Evolutionary conservation across 2,888 invertebrate species (phyloP), one percentile per base, ranked within the genome.

Genomic region (Andrena bicolor): DNA sequence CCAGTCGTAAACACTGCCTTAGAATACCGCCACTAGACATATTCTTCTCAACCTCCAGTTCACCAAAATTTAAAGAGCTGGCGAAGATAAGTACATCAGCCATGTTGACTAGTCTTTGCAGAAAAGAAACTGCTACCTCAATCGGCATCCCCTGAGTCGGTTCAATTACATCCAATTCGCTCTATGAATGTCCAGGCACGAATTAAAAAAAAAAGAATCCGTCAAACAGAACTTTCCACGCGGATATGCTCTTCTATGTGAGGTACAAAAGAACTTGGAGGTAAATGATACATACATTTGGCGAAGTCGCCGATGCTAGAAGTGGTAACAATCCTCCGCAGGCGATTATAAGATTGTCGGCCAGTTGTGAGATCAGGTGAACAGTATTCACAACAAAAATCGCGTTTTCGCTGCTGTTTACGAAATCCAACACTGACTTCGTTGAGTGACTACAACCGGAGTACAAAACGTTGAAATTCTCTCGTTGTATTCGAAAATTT

Each of bases 11-110:
- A 93, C 99, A 99, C 94, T 99, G 99, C 76, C 99, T 95, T 74
- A 99, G 95, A 89, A 99, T 99, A 64, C 99, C 99, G n/a, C 99
- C 99, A 90, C 98, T 98, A 66, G 99, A 99, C 99, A 99, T 99
- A 94, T 99, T 99, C 95, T 99, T 99, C 95, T 99, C 99, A 0
- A 99, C 98, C 94, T 99, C 99, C 61, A 99, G 95, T 94, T 99
- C 99, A 32, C 98, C 98, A 92, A 99, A 99, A 95, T 99, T 99
- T 77, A 99, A 95, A 2, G 99, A 98, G 92, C 99, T 99, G 77
- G 99, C 99, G 95, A 99, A 99, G 90, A 99, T 99, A 41, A 99
- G 96, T 61, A 99, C 99, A 93, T 99, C 99, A 0, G 99, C 99
- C 98, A 99, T 98, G 94, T 99, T 98, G 90, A 99, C 99, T 87